A percentile compares a stretch with the other conserved stretches of the same genome.
phyloP scores from a whole-genome alignment of 2,888 invertebrate genomes.

The Drosophila prostipennis region DNA sequence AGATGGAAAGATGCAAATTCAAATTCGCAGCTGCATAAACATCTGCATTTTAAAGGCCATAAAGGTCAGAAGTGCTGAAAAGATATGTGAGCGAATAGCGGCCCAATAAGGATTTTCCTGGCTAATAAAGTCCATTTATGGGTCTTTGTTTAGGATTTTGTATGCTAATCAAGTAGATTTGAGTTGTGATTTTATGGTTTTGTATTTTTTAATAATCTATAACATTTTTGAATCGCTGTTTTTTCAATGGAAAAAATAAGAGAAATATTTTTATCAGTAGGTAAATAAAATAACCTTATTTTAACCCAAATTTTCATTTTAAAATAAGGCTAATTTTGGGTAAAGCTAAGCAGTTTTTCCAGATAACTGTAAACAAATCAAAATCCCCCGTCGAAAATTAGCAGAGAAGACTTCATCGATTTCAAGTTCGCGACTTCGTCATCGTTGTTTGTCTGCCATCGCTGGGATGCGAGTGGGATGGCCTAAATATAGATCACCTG shows the following conservation, averaged over 20 bases:
- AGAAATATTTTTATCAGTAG: too few species aligned
- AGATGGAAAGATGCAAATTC: neutral
- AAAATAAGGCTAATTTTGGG: too few species aligned
- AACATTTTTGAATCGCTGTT: too few species aligned
- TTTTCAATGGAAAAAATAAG: too few species aligned
- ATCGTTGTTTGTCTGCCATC: constrained; percentile 30
- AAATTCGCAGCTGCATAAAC: constrained; percentile 5
- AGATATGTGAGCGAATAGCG: neutral
- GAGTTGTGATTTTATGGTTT: too few species aligned
- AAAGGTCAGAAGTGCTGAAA: constrained; percentile 18
- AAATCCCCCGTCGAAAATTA: neutral
- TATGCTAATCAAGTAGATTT: neutral
- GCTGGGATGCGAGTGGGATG: constrained; percentile 12
- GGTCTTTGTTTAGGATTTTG: neutral
- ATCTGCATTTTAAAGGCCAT: constrained; percentile 14
- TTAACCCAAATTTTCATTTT: too few species aligned
- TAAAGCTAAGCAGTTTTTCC: neutral
- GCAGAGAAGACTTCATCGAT: neutral
- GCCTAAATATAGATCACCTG: constrained; percentile 34
- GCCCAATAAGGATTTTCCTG: neutral
- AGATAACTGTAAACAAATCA: neutral
- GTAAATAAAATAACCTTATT: too few species aligned
- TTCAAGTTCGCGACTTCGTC: constrained; percentile 43
- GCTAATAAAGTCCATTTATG: too few species aligned
- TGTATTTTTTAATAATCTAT: too few species aligned